Evolutionary conservation across 2,888 invertebrate genomes (phyloP).

Genomic region (Ochropacha duplaris): DNA sequence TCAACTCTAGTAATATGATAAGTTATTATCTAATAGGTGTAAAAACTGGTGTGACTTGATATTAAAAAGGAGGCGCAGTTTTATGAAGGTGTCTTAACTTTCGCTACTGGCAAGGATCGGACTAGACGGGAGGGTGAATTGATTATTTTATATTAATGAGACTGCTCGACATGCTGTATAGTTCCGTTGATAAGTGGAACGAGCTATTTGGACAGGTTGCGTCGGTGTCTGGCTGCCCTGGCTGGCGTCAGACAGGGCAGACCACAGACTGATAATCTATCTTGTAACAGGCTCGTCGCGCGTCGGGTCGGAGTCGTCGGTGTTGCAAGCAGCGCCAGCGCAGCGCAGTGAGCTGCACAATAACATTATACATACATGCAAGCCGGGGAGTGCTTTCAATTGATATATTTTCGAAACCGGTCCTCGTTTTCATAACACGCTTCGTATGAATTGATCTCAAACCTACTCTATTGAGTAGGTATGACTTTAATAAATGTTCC

Average conservation of each 20-base stretch:
- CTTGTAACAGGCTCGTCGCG: constrained; percentile 61
- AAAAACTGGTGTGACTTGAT: constrained; percentile 44
- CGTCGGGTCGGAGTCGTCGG: constrained; percentile 26
- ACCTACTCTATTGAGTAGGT: constrained; percentile 21
- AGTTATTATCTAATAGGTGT: constrained; percentile 45
- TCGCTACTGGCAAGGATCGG: constrained; percentile 23
- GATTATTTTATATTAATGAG: not conserved
- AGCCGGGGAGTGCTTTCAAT: constrained; percentile 69
- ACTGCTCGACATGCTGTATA: constrained; percentile 4
- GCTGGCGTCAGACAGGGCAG: too few relatives aligned
- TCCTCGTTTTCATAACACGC: constrained; percentile 75
- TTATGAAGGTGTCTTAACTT: constrained; percentile 29
- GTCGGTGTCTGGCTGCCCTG: constrained; percentile 38
- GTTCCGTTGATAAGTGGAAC: too few relatives aligned
- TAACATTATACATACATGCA: constrained; percentile 75
- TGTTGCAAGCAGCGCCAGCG: constrained; percentile 53
- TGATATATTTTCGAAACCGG: constrained; percentile 80
- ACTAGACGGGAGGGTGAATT: not conserved
- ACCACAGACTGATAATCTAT: constrained; percentile 51
- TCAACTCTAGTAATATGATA: constrained; percentile 37
- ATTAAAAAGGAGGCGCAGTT: constrained; percentile 30
- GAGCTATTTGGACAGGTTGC: constrained; percentile 43
- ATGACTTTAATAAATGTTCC: not conserved
- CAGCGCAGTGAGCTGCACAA: constrained; percentile 58
- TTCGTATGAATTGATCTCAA: constrained; percentile 46